These are phyloP conservation scores for Hylomyscus alleni DNA, from an alignment of 2,797 vertebrate genomes.

Conservation along the genomic window DNA sequence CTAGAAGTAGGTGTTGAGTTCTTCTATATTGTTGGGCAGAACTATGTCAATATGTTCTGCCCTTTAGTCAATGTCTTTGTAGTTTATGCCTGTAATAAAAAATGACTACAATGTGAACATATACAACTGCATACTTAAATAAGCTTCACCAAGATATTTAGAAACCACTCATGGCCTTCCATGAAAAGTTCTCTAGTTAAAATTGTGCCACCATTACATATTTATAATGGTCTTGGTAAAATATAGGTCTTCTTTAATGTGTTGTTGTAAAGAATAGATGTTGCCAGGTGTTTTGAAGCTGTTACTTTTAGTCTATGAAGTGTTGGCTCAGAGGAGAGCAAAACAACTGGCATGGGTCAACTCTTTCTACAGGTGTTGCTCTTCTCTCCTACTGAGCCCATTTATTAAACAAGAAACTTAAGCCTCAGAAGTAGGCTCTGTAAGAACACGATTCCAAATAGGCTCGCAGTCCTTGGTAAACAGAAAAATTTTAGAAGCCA, in stretches of 20 bases:
- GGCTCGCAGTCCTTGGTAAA: constrained; percentile 3
- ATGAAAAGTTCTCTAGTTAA: background rate
- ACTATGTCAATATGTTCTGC: constrained; percentile 25
- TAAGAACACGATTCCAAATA: constrained; percentile 3
- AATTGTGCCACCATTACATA: constrained; percentile 1
- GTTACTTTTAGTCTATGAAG: constrained; percentile 40
- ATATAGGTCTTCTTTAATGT: constrained; percentile 27
- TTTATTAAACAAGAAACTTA: constrained; percentile 28
- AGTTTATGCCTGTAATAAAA: constrained; percentile 52
- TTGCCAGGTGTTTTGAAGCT: constrained; percentile 2
- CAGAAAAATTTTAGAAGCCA: constrained; percentile 41
- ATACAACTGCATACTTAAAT: background rate
- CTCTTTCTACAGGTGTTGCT: constrained; percentile 12
- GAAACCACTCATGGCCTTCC: background rate
- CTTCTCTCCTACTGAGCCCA: background rate
- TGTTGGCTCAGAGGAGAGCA: background rate
- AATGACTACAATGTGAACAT: constrained; percentile 19
- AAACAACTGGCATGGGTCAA: background rate
- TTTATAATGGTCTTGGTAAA: background rate
- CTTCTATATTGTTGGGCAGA: constrained; percentile 35
- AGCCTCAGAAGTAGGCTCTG: background rate
- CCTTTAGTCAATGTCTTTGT: constrained; percentile 57
- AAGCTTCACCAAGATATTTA: background rate
- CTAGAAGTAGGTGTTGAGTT: constrained; percentile 38
- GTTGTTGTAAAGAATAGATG: constrained; percentile 24